A percentile compares a stretch with the other conserved stretches of the same genome.
Evolutionary conservation across 2,113 vertebrate species (phyloP).

Genomic region (Cisticola juncidis): DNA sequence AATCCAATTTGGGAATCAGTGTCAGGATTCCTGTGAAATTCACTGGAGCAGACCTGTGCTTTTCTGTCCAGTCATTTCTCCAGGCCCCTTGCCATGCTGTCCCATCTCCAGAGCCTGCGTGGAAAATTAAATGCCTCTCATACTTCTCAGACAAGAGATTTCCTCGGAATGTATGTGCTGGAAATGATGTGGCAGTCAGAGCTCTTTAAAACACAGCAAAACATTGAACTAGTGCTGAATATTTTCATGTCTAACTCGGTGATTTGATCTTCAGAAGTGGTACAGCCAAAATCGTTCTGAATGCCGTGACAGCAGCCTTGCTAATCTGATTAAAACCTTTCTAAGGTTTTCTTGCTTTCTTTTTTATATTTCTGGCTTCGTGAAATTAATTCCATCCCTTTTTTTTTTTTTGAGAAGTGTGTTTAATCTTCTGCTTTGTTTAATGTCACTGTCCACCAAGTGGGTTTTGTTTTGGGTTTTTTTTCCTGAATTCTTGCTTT

Average conservation of each 20-base stretch:
- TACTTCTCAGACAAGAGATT: background rate
- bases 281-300: background rate
- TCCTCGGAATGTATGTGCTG: background rate
- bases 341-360: background rate
- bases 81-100: background rate
- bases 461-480: background rate
- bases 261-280: slow-evolving; percentile 6
- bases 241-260: background rate
- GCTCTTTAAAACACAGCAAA: background rate
- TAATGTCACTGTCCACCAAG: background rate
- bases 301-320: background rate
- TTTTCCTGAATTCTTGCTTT: slow-evolving; percentile 15
- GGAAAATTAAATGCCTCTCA: slow-evolving; percentile 1
- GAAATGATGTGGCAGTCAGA: background rate
- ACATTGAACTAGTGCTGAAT: background rate
- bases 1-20: background rate
- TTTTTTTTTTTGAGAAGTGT: background rate
- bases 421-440: slow-evolving; percentile 11
- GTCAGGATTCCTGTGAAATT: background rate
- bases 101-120: background rate
- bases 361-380: background rate
- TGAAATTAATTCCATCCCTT: background rate
- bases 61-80: background rate
- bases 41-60: background rate
- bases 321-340: slow-evolving; percentile 16